Percentiles rank a stretch among this genome's conserved stretches.
phyloP scores from a whole-genome alignment of 2,113 vertebrate species.

The Chascanopsetta lugubris region DNA sequence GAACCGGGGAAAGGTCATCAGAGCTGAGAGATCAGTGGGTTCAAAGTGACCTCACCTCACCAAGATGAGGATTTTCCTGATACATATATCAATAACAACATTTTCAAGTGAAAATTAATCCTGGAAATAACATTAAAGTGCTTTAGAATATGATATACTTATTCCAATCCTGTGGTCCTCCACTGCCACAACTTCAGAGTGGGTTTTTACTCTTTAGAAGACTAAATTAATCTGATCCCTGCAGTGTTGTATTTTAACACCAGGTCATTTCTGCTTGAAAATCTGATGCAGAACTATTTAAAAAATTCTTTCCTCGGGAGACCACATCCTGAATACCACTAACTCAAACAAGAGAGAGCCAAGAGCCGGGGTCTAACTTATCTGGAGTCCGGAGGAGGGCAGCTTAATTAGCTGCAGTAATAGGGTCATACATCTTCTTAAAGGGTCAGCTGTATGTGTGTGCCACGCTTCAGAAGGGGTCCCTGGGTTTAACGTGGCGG shows the following conservation, averaged over 20 bases:
- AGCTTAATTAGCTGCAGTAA: constrained; percentile 70
- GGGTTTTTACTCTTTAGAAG: constrained; percentile 15
- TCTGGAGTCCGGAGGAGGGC: constrained; percentile 26
- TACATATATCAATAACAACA: too few species aligned
- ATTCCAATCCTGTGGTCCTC: background rate
- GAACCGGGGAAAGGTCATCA: constrained; percentile 38
- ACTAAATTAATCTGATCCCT: constrained; percentile 44
- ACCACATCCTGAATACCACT: constrained; percentile 34
- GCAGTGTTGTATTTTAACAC: constrained; percentile 15
- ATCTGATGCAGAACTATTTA: constrained; percentile 27
- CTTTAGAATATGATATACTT: background rate
- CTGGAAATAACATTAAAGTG: constrained; percentile 3
- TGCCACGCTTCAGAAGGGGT: constrained; percentile 28
- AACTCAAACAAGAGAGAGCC: constrained; percentile 26
- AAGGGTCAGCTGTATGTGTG: constrained; percentile 45
- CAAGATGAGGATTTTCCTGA: too few species aligned
- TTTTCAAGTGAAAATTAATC: constrained; percentile 4
- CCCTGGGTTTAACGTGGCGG: constrained; percentile 49
- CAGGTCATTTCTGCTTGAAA: constrained; percentile 20
- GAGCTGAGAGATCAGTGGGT: background rate
- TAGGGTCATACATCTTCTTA: constrained; percentile 70
- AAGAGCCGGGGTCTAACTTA: constrained; percentile 39
- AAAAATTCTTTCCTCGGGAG: constrained; percentile 24
- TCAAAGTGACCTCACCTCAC: constrained; percentile 5
- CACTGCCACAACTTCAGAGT: constrained; percentile 11